Conservation (phyloP, 2,888 invertebrate genomes). For the Polydrusus pterygomalis region DNA sequence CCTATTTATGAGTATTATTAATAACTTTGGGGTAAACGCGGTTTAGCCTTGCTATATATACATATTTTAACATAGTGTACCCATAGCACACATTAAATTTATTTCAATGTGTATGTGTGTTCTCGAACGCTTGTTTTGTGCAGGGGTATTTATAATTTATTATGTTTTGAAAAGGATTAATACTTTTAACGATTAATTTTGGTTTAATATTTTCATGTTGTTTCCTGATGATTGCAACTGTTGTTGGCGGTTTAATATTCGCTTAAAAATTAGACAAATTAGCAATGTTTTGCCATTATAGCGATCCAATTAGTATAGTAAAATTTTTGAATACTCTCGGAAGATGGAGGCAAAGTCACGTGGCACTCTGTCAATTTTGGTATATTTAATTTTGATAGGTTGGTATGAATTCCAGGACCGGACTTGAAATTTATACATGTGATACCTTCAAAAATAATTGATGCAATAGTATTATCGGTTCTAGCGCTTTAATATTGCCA, state of each 20-base stretch:
- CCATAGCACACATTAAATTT: slow-evolving; percentile 48
- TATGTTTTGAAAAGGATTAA: slow-evolving; percentile 38
- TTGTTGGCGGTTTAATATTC: not conserved
- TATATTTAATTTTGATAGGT: too few relatives aligned
- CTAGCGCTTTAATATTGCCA: too few relatives aligned
- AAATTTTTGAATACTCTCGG: too few relatives aligned
- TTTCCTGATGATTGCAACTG: slow-evolving; percentile 10
- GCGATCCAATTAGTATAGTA: too few relatives aligned
- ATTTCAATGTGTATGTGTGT: slow-evolving; percentile 41
- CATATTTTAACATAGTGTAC: slow-evolving; percentile 51
- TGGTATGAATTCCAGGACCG: too few relatives aligned
- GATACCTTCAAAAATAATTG: too few relatives aligned
- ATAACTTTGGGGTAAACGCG: slow-evolving; percentile 54
- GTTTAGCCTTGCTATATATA: slow-evolving; percentile 50
- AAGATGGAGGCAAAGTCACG: too few relatives aligned
- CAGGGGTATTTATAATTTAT: slow-evolving; percentile 49
- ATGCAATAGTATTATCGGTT: too few relatives aligned
- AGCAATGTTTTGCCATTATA: not conserved
- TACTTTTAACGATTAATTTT: slow-evolving; percentile 32
- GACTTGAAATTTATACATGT: too few relatives aligned
- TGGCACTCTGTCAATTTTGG: too few relatives aligned
- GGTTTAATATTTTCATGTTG: slow-evolving; percentile 27
- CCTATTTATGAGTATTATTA: slow-evolving; percentile 53
- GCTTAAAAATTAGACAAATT: too few relatives aligned
- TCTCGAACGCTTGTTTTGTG: slow-evolving; percentile 42